A percentile compares a stretch with the other conserved stretches of the same genome.
phyloP scores from a whole-genome alignment of 1,140 invertebrate genomes.

The Drosophila jambulina region DNA sequence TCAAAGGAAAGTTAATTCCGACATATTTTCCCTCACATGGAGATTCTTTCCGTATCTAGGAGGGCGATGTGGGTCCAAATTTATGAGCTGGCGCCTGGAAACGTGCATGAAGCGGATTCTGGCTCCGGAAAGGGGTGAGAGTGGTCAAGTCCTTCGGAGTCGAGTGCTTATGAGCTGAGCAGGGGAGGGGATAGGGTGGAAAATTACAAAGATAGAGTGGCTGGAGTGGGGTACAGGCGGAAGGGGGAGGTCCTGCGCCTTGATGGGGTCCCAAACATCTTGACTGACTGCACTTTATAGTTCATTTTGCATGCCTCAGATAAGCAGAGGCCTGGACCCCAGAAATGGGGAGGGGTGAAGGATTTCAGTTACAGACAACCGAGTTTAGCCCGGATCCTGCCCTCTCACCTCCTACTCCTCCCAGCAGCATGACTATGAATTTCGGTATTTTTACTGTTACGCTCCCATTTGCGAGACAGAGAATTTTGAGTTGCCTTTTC shows the following conservation, averaged over 20 bases:
- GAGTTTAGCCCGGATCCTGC: not conserved
- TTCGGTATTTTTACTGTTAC: constrained; percentile 69
- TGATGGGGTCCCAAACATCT: constrained; percentile 33
- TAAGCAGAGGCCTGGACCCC: constrained; percentile 15
- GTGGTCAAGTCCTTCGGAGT: too few relatives aligned
- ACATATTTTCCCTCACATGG: too few relatives aligned
- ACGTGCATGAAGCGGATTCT: too few relatives aligned
- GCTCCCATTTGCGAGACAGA: constrained; percentile 58
- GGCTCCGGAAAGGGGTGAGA: too few relatives aligned
- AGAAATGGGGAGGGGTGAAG: not conserved
- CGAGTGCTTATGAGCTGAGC: too few relatives aligned
- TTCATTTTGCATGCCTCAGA: constrained; percentile 58
- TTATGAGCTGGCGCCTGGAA: too few relatives aligned
- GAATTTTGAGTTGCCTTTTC: constrained; percentile 52
- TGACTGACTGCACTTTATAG: constrained; percentile 58
- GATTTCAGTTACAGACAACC: constrained; percentile 33
- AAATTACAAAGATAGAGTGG: too few relatives aligned
- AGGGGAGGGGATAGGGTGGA: too few relatives aligned
- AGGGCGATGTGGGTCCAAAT: too few relatives aligned
- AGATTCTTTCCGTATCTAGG: too few relatives aligned
- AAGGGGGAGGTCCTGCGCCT: not conserved
- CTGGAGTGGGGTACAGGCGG: too few relatives aligned
- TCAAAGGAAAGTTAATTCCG: too few relatives aligned
- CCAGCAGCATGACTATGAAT: constrained; percentile 43
- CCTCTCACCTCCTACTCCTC: constrained; percentile 5